Percentiles rank a stretch among this genome's conserved stretches.
These are phyloP conservation scores for Thera britannica DNA, from an alignment of 2,888 invertebrate species.

Conservation along the genomic window DNA sequence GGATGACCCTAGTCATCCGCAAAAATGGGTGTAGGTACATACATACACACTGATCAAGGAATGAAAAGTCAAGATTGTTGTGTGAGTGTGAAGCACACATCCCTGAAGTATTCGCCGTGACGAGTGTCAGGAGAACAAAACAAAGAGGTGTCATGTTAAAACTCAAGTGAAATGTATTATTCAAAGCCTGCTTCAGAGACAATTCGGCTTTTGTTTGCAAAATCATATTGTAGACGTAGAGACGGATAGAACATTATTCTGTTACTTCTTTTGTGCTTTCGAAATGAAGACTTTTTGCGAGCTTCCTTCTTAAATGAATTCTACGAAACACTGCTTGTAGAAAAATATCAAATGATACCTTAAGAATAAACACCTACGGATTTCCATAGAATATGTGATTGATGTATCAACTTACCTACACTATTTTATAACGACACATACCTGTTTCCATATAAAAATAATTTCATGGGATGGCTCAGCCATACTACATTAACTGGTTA, in stretches of 20 bases:
- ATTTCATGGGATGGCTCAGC: no score
- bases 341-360: neutral
- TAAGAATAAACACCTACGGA: no score
- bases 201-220: slow-evolving; percentile 61
- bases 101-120: slow-evolving; percentile 46
- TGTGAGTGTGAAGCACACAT: slow-evolving; percentile 23
- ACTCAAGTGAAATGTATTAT: slow-evolving; percentile 73
- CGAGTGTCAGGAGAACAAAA: slow-evolving; percentile 55
- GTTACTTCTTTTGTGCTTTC: slow-evolving; percentile 36
- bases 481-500: no score
- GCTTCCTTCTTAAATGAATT: slow-evolving; percentile 11
- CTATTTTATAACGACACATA: no score
- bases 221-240: slow-evolving; percentile 53
- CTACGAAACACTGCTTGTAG: neutral
- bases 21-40: no score
- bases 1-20: no score
- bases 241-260: slow-evolving; percentile 42
- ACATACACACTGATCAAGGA: neutral
- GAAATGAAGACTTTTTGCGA: slow-evolving; percentile 6
- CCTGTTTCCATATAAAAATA: no score
- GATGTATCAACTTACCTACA: no score
- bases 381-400: no score
- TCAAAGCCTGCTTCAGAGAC: slow-evolving; percentile 62
- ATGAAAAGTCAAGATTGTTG: neutral
- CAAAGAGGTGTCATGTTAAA: slow-evolving; percentile 72